These are phyloP conservation scores for Delichon dasypus DNA, from an alignment of 2,797 vertebrate species.

Conservation along the genomic window DNA sequence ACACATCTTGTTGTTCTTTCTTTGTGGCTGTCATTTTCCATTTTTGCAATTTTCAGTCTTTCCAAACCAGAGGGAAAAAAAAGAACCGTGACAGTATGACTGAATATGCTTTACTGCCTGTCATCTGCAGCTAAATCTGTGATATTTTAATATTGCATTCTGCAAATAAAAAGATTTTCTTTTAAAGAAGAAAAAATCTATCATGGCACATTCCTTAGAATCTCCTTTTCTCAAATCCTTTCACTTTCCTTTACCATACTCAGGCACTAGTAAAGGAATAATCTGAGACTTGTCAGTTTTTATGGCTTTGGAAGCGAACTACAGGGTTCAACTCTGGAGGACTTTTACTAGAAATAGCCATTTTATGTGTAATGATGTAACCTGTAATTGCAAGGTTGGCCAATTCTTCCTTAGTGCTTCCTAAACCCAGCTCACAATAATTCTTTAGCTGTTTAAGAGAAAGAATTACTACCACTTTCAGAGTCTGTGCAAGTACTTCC, in stretches of 20 bases:
- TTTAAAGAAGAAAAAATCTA: background rate
- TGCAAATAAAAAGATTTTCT: background rate
- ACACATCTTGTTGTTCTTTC: conserved; percentile 9
- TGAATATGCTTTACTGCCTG: background rate
- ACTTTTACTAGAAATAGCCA: background rate
- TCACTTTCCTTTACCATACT: background rate
- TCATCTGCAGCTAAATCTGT: background rate
- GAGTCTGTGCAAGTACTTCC: conserved; percentile 15
- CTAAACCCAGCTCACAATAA: background rate
- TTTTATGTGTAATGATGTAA: conserved; percentile 7
- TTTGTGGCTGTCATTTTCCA: background rate
- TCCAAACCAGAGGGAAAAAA: conserved; percentile 37
- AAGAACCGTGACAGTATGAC: conserved; percentile 2
- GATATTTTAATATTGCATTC: background rate
- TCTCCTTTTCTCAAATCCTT: background rate
- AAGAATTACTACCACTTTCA: conserved; percentile 12
- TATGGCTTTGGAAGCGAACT: background rate
- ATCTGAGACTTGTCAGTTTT: conserved; percentile 2
- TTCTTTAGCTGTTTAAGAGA: conserved; percentile 6
- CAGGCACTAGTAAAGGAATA: background rate
- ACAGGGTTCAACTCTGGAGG: background rate
- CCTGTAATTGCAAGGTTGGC: background rate
- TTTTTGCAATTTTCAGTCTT: conserved; percentile 16
- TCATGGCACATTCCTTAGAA: background rate
- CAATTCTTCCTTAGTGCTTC: background rate